Percentiles rank a stretch among this genome's conserved stretches.
phyloP scores from a whole-genome alignment of 2,888 invertebrate genomes.

The Drosophila anceps region DNA sequence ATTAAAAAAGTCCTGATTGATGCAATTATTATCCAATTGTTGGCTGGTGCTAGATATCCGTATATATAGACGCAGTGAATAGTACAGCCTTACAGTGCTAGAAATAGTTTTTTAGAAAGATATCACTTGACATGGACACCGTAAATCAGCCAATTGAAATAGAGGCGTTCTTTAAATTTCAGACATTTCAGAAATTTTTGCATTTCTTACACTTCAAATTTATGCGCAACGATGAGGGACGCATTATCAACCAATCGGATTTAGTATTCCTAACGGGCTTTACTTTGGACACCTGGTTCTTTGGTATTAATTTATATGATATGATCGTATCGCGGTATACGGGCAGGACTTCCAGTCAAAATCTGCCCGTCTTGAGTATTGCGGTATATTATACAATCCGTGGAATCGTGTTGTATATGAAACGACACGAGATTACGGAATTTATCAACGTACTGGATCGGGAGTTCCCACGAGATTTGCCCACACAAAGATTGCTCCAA shows the following conservation, averaged over 20 bases:
- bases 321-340: slow-evolving; percentile 1
- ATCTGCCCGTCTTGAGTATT: slow-evolving; percentile 22
- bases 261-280: slow-evolving; percentile 15
- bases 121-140: slow-evolving; percentile 4
- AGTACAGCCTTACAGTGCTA: slow-evolving; percentile 3
- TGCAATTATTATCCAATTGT: slow-evolving; percentile 43
- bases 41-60: slow-evolving; percentile 1
- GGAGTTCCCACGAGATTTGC: slow-evolving; percentile 47
- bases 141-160: slow-evolving; percentile 31
- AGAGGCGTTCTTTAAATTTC: slow-evolving; percentile 49
- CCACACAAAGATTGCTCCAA: slow-evolving; percentile 26
- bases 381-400: slow-evolving; percentile 34
- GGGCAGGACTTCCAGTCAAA: slow-evolving; percentile 14
- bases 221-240: slow-evolving; percentile 38
- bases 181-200: slow-evolving; percentile 20
- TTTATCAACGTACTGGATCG: slow-evolving; percentile 49
- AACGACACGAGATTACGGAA: slow-evolving; percentile 39
- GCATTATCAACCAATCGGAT: slow-evolving; percentile 31
- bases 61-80: slow-evolving; percentile 21
- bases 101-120: not conserved
- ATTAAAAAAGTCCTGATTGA: slow-evolving; percentile 18
- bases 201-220: slow-evolving; percentile 40
- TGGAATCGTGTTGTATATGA: slow-evolving; percentile 45
- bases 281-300: slow-evolving; percentile 1
- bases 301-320: slow-evolving; percentile 25